Conservation (phyloP, 2,797 vertebrate genomes). For the Hydrocynus forskahlii region DNA sequence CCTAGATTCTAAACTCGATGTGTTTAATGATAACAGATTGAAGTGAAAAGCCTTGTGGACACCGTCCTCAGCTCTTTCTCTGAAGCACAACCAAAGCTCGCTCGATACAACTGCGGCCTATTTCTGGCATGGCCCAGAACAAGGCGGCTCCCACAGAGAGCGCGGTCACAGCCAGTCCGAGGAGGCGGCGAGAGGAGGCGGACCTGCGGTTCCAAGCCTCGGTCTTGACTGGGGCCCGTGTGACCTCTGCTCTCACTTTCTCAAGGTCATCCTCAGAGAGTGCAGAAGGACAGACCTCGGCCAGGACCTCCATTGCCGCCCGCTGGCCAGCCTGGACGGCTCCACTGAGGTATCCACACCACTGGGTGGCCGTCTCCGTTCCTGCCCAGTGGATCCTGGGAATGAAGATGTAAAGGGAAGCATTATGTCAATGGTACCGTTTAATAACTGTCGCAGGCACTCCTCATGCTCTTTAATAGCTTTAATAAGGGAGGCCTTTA, state of each 20-base stretch:
- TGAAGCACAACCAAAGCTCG: conserved; percentile 40
- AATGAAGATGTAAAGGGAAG: neutral
- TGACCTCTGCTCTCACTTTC: conserved; percentile 18
- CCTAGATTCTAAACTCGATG: conserved; percentile 8
- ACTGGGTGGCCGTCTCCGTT: conserved; percentile 77
- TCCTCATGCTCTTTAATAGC: neutral
- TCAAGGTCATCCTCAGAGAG: conserved; percentile 68
- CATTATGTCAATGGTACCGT: neutral
- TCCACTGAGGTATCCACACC: conserved; percentile 80
- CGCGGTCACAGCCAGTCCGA: conserved; percentile 46
- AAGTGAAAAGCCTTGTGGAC: neutral
- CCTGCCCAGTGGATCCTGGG: conserved; percentile 79
- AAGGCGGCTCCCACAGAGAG: conserved; percentile 57
- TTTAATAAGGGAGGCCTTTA: neutral
- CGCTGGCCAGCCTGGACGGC: conserved; percentile 76
- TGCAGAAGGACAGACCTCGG: conserved; percentile 63
- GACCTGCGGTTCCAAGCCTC: conserved; percentile 15
- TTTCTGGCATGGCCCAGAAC: conserved; percentile 52
- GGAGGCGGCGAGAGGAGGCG: neutral
- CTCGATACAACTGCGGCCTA: conserved; percentile 37
- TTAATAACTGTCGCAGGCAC: neutral
- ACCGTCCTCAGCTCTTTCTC: neutral
- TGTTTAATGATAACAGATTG: neutral
- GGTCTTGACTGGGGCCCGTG: neutral
- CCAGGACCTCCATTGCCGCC: conserved; percentile 75